A percentile compares a stretch with the other conserved stretches of the same genome.
Evolutionary conservation across 2,888 invertebrate species (phyloP).

Genomic region (Scrobipalpa atriplicella): DNA sequence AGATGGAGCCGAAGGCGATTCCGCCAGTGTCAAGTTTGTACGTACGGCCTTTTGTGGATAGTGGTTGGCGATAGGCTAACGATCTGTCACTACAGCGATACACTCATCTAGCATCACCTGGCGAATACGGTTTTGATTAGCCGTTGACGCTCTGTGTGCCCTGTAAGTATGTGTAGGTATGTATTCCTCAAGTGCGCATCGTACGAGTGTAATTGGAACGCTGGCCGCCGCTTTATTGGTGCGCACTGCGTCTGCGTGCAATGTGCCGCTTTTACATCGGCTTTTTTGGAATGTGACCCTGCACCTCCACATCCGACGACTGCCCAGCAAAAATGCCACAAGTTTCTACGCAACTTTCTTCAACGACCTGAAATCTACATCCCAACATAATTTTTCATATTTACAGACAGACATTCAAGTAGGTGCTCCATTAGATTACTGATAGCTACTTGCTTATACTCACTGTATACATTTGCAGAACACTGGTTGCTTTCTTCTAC

Average conservation of each 20-base stretch:
- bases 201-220: conserved; percentile 24
- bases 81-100: too few relatives aligned
- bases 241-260: conserved; percentile 3
- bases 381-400: conserved; percentile 23
- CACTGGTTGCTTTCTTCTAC: conserved; percentile 23
- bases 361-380: conserved; percentile 19
- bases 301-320: not conserved
- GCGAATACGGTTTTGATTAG: too few relatives aligned
- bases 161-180: too few relatives aligned
- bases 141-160: too few relatives aligned
- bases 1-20: too few relatives aligned
- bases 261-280: conserved; percentile 25
- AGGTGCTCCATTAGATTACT: conserved; percentile 21
- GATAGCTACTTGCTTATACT: conserved; percentile 22
- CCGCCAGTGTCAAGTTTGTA: too few relatives aligned
- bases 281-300: conserved; percentile 26
- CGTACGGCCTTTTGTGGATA: too few relatives aligned
- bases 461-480: conserved; percentile 22
- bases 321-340: conserved; percentile 19
- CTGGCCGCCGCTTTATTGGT: conserved; percentile 23
- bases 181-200: conserved; percentile 1
- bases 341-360: conserved; percentile 23
- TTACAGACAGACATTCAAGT: conserved; percentile 16
- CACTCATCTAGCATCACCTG: too few relatives aligned
- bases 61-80: too few relatives aligned